Evolutionary conservation across 2,113 vertebrate genomes (phyloP), one percentile per base, ranked within the genome.

Genomic region (Pedetes capensis): DNA sequence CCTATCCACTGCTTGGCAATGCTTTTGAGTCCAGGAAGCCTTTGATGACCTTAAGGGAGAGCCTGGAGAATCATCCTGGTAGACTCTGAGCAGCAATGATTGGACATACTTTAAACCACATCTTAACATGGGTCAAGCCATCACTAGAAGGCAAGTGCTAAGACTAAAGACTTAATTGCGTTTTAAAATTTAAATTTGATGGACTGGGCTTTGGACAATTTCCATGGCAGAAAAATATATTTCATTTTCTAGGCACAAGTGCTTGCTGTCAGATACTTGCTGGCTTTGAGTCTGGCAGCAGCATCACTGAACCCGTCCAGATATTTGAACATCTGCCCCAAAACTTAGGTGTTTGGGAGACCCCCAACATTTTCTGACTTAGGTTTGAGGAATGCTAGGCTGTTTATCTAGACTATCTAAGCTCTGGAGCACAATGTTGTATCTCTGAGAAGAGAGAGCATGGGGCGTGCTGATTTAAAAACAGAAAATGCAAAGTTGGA

Each of bases 81-180:
- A 97, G 97, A 97, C 97, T 97, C 92, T 95, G 95, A 91, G 95
- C 95, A 96, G 97, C 87, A 89, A 98, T 98, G 96, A 89, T 96
- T 96, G 91, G 95, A 95, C 96, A 91, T 96, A 88, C 96, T 94
- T 97, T 96, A 96, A 80, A 94, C 96, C 89, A 88, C 87, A 25
- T 49, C 95, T 90, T 89, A 96, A 97, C 57, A 87, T 97, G 98
- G 97, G 96, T 97, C 97, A 97, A 97, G 97, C 86, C 69, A 29
- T 93, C 96, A 74, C 66, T 37, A 79, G 95, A 96, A 98, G 93
- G 61, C 93, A 94, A 97, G 96, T 97, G 93, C 96, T 96, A 95
- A 98, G 93, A 91, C 97, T 97, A 97, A 92, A 97, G 92, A 96
- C 96, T 76, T 97, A 81, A 98, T 98, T 97, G 90, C 94, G 96